phyloP scores from a whole-genome alignment of 2,797 vertebrate genomes.

The Hemibagrus guttatus region DNA sequence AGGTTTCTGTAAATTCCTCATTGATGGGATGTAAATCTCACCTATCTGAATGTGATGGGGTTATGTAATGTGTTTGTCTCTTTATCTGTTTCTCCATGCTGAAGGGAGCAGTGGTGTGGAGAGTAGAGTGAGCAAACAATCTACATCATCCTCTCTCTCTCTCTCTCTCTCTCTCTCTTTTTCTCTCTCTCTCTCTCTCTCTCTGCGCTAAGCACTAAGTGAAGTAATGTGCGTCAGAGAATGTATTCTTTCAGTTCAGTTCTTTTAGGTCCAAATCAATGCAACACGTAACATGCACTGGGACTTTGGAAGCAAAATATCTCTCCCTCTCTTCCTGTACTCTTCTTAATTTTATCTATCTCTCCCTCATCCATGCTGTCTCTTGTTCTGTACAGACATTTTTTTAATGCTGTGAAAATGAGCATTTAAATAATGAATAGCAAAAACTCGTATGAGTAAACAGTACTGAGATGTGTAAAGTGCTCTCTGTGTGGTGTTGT shows the following conservation, averaged over 20 bases:
- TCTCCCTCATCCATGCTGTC: not conserved
- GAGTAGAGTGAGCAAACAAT: not conserved
- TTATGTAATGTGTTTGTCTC: not conserved
- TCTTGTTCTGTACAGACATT: not conserved
- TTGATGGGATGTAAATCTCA: not conserved
- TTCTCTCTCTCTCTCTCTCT: not conserved
- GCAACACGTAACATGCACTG: not conserved
- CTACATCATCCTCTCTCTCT: not conserved
- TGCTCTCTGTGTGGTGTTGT: not conserved
- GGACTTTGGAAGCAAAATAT: not conserved
- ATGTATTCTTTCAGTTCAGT: not conserved
- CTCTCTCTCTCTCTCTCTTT: not conserved
- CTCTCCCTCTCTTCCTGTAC: not conserved
- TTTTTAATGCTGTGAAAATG: not conserved
- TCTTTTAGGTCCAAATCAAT: slow-evolving; percentile 5
- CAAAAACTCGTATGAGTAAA: not conserved
- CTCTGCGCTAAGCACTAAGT: slow-evolving; percentile 5
- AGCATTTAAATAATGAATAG: not conserved
- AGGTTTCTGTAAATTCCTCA: not conserved
- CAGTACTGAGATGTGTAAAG: not conserved
- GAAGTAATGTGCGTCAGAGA: slow-evolving; percentile 3
- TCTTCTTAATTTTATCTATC: not conserved
- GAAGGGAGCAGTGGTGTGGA: slow-evolving; percentile 12
- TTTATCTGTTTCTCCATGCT: not conserved
- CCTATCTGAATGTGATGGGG: not conserved